A percentile compares a stretch with the other conserved stretches of the same genome.
phyloP scores from a whole-genome alignment of 2,797 vertebrate genomes.

The Clarias fuscus region DNA sequence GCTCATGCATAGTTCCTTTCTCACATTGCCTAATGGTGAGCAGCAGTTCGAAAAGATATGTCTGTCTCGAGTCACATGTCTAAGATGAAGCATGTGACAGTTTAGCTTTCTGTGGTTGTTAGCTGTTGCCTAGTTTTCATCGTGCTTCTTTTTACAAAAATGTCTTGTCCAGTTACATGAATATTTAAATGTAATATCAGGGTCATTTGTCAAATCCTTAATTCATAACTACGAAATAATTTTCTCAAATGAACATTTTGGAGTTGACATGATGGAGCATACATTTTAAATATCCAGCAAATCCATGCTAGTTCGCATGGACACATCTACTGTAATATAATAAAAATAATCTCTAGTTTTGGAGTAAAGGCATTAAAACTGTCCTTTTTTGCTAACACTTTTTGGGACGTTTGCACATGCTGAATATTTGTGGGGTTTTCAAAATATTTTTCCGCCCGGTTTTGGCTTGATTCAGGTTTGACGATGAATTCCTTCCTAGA shows the following conservation, averaged over 20 bases:
- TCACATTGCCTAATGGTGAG: too few species aligned
- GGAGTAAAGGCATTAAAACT: background rate
- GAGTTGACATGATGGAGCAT: background rate
- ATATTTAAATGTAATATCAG: background rate
- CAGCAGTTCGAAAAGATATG: too few species aligned
- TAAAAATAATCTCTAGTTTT: background rate
- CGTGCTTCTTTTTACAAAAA: too few species aligned
- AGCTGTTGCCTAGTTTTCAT: too few species aligned
- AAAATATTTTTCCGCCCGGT: background rate
- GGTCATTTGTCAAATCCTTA: background rate
- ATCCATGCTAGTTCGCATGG: background rate
- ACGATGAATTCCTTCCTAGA: background rate
- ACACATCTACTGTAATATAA: background rate
- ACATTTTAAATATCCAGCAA: background rate
- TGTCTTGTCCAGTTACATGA: too few species aligned
- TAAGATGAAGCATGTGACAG: too few species aligned
- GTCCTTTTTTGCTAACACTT: background rate
- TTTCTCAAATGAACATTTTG: background rate
- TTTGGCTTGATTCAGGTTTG: background rate
- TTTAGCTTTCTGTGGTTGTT: too few species aligned
- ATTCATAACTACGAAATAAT: background rate
- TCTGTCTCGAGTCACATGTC: too few species aligned
- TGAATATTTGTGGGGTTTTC: background rate
- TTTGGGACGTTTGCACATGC: background rate
- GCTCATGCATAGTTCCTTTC: too few species aligned